Percentiles rank a stretch among this genome's conserved stretches.
Evolutionary conservation across 2,797 vertebrate species (phyloP).

Genomic region (Leuciscus waleckii): DNA sequence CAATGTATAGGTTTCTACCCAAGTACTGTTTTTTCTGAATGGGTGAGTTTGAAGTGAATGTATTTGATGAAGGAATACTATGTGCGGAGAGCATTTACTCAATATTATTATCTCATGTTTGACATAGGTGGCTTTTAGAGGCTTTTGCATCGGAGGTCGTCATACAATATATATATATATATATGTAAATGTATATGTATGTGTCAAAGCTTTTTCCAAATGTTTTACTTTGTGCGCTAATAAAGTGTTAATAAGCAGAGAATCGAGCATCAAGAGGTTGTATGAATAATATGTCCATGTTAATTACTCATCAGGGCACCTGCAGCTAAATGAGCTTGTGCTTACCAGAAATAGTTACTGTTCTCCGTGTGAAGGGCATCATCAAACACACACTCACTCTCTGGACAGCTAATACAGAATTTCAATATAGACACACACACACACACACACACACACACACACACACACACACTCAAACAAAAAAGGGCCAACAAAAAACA

Average conservation of each 20-base stretch:
- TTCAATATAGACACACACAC: constrained; percentile 34
- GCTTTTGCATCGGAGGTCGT: too few species aligned
- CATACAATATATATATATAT: too few species aligned
- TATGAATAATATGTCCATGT: constrained; percentile 45
- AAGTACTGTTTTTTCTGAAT: too few species aligned
- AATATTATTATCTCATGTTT: too few species aligned
- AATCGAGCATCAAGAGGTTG: constrained; percentile 39
- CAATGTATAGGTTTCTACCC: too few species aligned
- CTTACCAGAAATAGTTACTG: constrained; percentile 52
- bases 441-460: neutral
- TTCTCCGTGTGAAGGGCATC: constrained; percentile 47
- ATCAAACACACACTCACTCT: constrained; percentile 5
- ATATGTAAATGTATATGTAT: too few species aligned
- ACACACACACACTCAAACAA: constrained; percentile 16
- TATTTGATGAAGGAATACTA: too few species aligned
- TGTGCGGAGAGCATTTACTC: too few species aligned
- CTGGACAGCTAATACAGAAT: constrained; percentile 40
- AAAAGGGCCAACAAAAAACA: constrained; percentile 39
- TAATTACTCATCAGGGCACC: constrained; percentile 50
- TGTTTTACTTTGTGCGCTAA: constrained; percentile 1
- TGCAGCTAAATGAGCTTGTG: constrained; percentile 43
- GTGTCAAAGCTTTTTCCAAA: too few species aligned
- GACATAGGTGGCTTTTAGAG: too few species aligned
- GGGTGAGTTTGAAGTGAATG: too few species aligned
- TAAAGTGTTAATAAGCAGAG: constrained; percentile 37